Percentiles rank a stretch among this genome's conserved stretches.
Evolutionary conservation across 2,888 invertebrate genomes (phyloP).

Genomic region (Physocephala rufipes): DNA sequence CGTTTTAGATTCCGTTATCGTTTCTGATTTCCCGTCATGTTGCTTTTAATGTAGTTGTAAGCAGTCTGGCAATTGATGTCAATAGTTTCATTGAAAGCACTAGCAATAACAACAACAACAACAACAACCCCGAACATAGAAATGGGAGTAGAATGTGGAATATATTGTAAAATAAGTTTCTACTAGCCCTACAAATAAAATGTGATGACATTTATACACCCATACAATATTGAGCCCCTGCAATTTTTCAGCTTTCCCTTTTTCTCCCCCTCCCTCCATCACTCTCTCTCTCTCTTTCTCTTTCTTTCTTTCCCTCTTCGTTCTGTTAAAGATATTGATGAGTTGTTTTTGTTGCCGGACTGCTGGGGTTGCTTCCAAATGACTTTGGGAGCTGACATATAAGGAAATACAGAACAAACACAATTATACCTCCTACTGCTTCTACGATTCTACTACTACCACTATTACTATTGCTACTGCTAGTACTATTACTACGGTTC

Average conservation of each 20-base stretch:
- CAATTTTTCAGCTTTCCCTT: background rate
- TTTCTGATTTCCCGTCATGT: background rate
- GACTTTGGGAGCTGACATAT: conserved; percentile 29
- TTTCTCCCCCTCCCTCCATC: background rate
- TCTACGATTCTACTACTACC: too few relatives aligned
- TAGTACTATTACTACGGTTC: too few relatives aligned
- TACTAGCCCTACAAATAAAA: conserved; percentile 32
- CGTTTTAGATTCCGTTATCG: background rate
- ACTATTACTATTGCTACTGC: too few relatives aligned
- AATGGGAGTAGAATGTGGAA: background rate
- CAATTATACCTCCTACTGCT: too few relatives aligned
- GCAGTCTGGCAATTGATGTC: background rate
- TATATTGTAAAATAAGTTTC: background rate
- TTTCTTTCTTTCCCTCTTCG: background rate
- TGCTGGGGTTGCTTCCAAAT: conserved; percentile 14
- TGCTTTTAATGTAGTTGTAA: background rate
- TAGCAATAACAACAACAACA: background rate
- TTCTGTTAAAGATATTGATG: background rate
- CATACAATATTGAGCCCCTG: conserved; percentile 12
- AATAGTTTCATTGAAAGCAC: background rate
- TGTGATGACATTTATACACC: conserved; percentile 26
- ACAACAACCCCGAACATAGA: background rate
- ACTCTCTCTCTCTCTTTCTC: background rate
- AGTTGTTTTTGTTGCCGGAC: background rate
- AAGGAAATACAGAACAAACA: conserved; percentile 20